Evolutionary conservation across 2,888 invertebrate species (phyloP), one percentile per base, ranked within the genome.

Genomic region (Arge pagana): DNA sequence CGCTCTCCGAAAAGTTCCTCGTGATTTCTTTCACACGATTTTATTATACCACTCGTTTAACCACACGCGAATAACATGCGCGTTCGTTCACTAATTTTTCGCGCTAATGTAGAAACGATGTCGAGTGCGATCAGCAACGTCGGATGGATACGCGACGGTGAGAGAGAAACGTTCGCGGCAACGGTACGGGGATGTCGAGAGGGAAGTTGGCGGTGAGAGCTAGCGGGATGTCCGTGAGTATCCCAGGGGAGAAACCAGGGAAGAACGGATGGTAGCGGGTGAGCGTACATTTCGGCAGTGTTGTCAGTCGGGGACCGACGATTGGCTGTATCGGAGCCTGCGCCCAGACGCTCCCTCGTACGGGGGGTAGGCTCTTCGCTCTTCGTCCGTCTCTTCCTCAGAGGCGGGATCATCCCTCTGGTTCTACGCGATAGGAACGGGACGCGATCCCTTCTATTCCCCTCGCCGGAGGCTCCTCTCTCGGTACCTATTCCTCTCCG

Each of bases 241-340:
- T 30, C 30, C 30, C 42, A 31, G 42, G 42, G 28, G 42, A 42
- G 42, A 42, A 40, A 31, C 28, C 42, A 31, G 18, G 18, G 28
- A 16, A n/a, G 11, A 16, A 42, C 42, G 40, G 16, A 10, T n/a
- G 33, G 13, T 11, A 6, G 7, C 36, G 36, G 36, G 33, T 70
- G 68, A 66, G 68, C 71, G 68, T 68, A 70, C 68, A 71, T 73
- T 73, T 70, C n/a, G 72, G 71, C 65, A 70, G 67, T 68, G 70
- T 75, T 75, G 74, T 74, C 74, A 74, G 69, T 72, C 68, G 67
- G 72, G 71, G 67, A 69, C 69, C 74, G 72, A 66, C 74, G 74
- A 75, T 74, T 74, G 75, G 75, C 73, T 72, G 74, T 69, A 74
- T 71, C 70, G 73, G 75, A 75, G 75, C 67, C 74, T 74, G 75